Conservation (phyloP, 2,888 invertebrate species). For the Chloroclysta siterata region DNA sequence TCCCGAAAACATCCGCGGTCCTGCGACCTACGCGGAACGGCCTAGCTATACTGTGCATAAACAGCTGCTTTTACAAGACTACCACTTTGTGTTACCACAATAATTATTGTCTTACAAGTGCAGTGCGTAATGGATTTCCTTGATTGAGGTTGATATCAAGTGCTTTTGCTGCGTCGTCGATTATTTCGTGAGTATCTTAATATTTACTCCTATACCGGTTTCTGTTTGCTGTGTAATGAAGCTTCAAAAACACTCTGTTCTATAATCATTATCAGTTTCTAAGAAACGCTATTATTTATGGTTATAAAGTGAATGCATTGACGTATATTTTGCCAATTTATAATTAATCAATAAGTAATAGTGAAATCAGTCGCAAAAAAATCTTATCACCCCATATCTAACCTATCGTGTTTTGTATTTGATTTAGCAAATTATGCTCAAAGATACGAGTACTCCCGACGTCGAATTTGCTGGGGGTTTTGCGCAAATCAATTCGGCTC, state of each 20-base stretch:
- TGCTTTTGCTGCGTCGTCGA: conserved; percentile 58
- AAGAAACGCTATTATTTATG: neutral
- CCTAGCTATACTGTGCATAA: conserved; percentile 71
- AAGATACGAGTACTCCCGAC: conserved; percentile 13
- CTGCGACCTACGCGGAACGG: conserved; percentile 58
- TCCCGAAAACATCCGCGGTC: conserved; percentile 61
- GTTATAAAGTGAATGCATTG: neutral
- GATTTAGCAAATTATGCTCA: conserved; percentile 33
- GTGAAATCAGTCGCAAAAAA: neutral
- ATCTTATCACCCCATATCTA: conserved; percentile 20
- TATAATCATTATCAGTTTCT: conserved; percentile 32
- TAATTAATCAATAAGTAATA: neutral
- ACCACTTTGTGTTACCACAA: conserved; percentile 46
- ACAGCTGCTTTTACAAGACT: conserved; percentile 57
- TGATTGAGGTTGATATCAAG: conserved; percentile 62
- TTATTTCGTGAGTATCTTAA: conserved; percentile 60
- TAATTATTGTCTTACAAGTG: conserved; percentile 64
- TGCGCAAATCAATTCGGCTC: conserved; percentile 53
- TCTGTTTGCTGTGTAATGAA: conserved; percentile 47
- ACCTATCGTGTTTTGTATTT: conserved; percentile 30
- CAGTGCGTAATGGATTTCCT: conserved; percentile 74
- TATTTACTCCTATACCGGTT: conserved; percentile 55
- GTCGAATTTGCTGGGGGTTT: conserved; percentile 37
- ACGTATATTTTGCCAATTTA: neutral
- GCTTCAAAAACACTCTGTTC: conserved; percentile 22